Base-by-base conservation (phyloP, 30 jellyfish, hydroid and myxozoan genomes). In the Pelagia noctiluca region DNA sequence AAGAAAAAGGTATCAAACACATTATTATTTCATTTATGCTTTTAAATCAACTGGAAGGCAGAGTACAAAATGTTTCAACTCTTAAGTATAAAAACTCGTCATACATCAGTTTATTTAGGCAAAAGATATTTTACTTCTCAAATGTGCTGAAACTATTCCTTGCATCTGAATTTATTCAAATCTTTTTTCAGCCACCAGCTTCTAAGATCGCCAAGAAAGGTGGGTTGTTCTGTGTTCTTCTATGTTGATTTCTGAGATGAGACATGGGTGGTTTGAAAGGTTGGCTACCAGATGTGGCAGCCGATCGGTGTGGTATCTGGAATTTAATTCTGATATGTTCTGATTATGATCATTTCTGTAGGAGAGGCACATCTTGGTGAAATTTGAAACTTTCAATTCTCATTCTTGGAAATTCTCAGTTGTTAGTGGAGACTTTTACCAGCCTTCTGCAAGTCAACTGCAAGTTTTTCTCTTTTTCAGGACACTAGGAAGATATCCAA, bases 151-250 rank as follows among this genome's bases (percentile, higher is more conserved):
- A 32, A 35, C 42, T 4, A 35, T 35, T 18, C 8, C 22, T 30
- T 35, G 61, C 48, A 33, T 50, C 31, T 21, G 50, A 21, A 4
- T 0, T 18, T 25, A 31, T 30, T 38, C 12, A 37, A 10, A 23
- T 81, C 1, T 80, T 72, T 8, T 31, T 72, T 42, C 75, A 91
- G 98, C 81, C 98, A 91, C 66, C 84, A 80, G 48, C 83, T 91
- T 1, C 92, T 91, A 28, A 88, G 96, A 36, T 91, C 98, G 29
- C 98, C 98, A 3, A 84, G 84, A 70, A 91, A 91, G 90, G 98
- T 91, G 37, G 0, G 78, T 63, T 12, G 10, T 33, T 3, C 10
- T 7, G 32, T 35, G 13, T 57, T 57, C 11, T 1, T 21, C 37
- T 33, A 21, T 16, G 0, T 71, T 25, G 62, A 13, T 68, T 68